These are phyloP conservation scores for Rutilus rutilus DNA, from an alignment of 2,113 vertebrate species.

Conservation along the genomic window DNA sequence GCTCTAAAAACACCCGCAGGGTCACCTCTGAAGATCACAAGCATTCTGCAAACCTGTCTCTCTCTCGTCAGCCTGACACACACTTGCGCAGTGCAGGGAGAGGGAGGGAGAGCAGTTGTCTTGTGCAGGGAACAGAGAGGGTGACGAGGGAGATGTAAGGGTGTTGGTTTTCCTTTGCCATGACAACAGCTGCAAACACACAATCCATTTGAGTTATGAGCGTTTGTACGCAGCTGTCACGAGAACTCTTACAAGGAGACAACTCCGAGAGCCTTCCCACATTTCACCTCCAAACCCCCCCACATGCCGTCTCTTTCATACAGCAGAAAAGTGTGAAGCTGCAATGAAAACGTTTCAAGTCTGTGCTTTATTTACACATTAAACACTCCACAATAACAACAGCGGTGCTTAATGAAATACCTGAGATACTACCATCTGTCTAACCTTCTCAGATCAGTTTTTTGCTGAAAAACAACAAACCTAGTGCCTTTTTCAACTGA, in stretches of 20 bases:
- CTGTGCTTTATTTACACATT: not conserved
- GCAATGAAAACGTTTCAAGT: not conserved
- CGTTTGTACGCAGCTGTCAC: conserved; percentile 67
- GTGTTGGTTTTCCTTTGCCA: conserved; percentile 69
- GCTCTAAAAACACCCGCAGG: conserved; percentile 42
- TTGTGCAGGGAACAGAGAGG: conserved; percentile 54
- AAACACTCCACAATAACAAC: not conserved
- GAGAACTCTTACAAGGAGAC: conserved; percentile 41
- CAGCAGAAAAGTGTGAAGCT: not conserved
- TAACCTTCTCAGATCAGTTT: not conserved
- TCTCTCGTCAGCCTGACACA: conserved; percentile 42
- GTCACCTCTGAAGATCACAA: conserved; percentile 45
- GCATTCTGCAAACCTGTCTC: conserved; percentile 37
- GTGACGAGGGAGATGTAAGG: conserved; percentile 46
- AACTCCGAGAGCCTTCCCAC: conserved; percentile 37
- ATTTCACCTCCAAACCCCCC: conserved; percentile 3
- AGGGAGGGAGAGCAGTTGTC: conserved; percentile 53
- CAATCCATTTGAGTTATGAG: conserved; percentile 35
- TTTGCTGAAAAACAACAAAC: not conserved
- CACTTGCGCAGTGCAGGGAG: conserved; percentile 39
- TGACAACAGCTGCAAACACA: conserved; percentile 73
- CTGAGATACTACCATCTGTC: not conserved
- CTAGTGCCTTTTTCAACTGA: not conserved
- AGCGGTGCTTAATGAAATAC: not conserved
- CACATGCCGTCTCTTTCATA: not conserved